phyloP scores from a whole-genome alignment of 2,888 invertebrate genomes.

The Cephus runcator region DNA sequence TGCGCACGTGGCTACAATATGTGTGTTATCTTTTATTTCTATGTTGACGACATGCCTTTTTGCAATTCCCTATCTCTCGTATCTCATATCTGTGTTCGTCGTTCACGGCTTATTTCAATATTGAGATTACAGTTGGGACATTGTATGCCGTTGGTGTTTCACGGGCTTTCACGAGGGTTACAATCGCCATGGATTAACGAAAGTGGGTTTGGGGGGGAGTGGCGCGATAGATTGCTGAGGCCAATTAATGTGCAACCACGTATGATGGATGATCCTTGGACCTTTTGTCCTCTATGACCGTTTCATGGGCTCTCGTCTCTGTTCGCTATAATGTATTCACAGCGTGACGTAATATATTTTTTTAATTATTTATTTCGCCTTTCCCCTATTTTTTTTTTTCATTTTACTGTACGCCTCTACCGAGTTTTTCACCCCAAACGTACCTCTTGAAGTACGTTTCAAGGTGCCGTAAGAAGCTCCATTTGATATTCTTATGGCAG shows the following conservation, averaged over 20 bases:
- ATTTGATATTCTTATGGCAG: too few relatives aligned
- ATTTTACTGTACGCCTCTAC: too few relatives aligned
- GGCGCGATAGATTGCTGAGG: background rate
- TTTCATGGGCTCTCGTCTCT: background rate
- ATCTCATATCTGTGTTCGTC: background rate
- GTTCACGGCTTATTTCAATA: slow-evolving; percentile 5
- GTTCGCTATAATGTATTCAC: too few relatives aligned
- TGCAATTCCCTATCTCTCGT: slow-evolving; percentile 2
- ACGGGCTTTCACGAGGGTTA: slow-evolving; percentile 10
- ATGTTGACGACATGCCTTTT: background rate
- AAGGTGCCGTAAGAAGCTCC: too few relatives aligned
- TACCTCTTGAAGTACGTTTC: too few relatives aligned
- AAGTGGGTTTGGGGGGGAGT: background rate
- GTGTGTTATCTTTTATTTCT: too few relatives aligned
- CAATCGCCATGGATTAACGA: background rate
- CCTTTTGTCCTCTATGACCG: background rate
- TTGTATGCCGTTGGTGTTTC: slow-evolving; percentile 1
- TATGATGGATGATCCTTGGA: background rate
- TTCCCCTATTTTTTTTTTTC: too few relatives aligned
- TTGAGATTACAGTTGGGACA: slow-evolving; percentile 4
- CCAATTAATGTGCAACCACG: background rate
- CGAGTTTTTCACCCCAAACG: too few relatives aligned
- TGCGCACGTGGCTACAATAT: too few relatives aligned
- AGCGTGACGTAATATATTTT: too few relatives aligned
- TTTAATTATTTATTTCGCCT: too few relatives aligned